phyloP scores from a whole-genome alignment of 2,797 vertebrate species.

The Diplodus puntazzo region DNA sequence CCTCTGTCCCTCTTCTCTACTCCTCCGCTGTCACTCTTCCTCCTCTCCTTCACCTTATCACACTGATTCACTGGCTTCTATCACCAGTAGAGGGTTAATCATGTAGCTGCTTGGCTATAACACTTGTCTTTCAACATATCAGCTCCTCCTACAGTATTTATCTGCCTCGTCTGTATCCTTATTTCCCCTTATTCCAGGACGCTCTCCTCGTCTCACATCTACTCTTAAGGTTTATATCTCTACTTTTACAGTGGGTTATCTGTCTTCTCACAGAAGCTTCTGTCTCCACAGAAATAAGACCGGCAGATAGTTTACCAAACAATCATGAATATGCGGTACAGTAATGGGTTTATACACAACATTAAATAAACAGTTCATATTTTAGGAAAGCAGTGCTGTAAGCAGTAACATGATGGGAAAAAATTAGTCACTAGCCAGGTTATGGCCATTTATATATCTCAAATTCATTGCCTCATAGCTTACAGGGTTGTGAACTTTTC shows the following conservation, averaged over 20 bases:
- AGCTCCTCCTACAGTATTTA: constrained; percentile 6
- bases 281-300: background rate
- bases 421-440: background rate
- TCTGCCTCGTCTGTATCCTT: constrained; percentile 1
- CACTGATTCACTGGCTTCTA: constrained; percentile 51
- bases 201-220: background rate
- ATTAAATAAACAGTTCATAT: background rate
- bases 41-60: constrained; percentile 63
- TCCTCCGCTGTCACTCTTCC: constrained; percentile 74
- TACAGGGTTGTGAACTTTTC: background rate
- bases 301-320: background rate
- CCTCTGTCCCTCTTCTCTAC: constrained; percentile 67
- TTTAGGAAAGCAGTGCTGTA: background rate
- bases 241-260: background rate
- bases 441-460: background rate
- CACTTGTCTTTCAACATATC: constrained; percentile 38
- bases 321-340: background rate
- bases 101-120: constrained; percentile 42
- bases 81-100: constrained; percentile 68
- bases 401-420: background rate
- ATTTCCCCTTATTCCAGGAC: background rate
- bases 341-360: constrained; percentile 3
- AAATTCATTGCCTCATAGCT: background rate
- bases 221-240: constrained; percentile 12
- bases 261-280: background rate